Percentiles rank a stretch among this genome's conserved stretches.
phyloP scores from a whole-genome alignment of 2,113 vertebrate genomes.

The Heterotilapia buettikoferi region DNA sequence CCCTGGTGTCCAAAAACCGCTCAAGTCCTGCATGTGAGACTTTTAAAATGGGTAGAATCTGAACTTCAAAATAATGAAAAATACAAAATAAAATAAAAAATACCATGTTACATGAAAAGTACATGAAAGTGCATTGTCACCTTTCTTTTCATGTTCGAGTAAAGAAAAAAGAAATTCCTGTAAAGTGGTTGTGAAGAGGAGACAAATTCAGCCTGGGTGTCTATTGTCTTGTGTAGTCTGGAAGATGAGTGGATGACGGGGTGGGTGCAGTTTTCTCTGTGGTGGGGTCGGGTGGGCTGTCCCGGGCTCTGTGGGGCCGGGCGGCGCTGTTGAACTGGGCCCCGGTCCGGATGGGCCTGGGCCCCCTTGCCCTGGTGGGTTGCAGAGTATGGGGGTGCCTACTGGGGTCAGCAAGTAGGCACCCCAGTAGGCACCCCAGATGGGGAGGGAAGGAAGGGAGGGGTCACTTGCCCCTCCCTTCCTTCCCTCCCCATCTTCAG shows the following conservation, averaged over 20 bases:
- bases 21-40: neutral
- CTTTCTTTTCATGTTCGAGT: neutral
- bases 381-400: neutral
- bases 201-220: neutral
- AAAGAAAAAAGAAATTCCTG: neutral
- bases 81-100: neutral
- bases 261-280: neutral
- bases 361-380: fast-evolving
- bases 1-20: neutral
- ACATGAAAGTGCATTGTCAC: neutral
- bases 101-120: neutral
- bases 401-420: fast-evolving
- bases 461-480: too few species aligned
- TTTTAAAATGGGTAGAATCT: neutral
- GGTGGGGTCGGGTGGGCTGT: neutral
- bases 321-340: fast-evolving
- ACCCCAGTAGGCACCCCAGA: too few species aligned
- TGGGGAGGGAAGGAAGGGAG: neutral
- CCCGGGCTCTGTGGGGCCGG: fast-evolving
- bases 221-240: neutral
- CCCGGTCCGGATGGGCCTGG: fast-evolving
- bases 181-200: neutral
- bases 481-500: too few species aligned
- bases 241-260: neutral
- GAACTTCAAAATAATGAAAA: neutral